Percentiles rank a stretch among this genome's conserved stretches.
These are phyloP conservation scores for Scaptomyza polygonia DNA, from an alignment of 2,888 invertebrate species.

Conservation along the genomic window DNA sequence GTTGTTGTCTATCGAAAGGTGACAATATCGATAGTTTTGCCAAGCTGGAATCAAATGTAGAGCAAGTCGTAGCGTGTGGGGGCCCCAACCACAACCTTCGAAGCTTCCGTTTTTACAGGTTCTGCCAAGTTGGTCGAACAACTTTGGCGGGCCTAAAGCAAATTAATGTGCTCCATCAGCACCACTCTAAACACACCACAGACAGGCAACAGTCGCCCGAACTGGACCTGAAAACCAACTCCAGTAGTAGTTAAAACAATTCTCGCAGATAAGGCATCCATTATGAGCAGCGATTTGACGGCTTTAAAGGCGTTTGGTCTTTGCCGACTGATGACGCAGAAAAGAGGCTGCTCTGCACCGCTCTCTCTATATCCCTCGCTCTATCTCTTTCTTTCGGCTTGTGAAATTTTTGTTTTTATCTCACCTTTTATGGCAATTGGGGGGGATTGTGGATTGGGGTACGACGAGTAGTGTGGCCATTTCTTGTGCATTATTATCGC, in stretches of 20 bases:
- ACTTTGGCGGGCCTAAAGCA: slow-evolving; percentile 64
- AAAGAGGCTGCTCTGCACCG: slow-evolving; percentile 41
- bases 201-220: slow-evolving; percentile 17
- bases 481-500: slow-evolving; percentile 72
- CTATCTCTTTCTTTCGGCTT: slow-evolving; percentile 32
- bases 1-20: slow-evolving; percentile 12
- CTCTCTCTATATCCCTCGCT: neutral
- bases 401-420: slow-evolving; percentile 79
- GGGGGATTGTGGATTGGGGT: slow-evolving; percentile 8
- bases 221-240: slow-evolving; percentile 70
- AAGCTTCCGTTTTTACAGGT: slow-evolving; percentile 75
- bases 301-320: slow-evolving; percentile 80
- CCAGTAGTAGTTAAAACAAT: slow-evolving; percentile 83
- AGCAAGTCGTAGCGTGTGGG: neutral
- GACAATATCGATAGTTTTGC: slow-evolving; percentile 23
- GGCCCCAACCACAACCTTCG: slow-evolving; percentile 46
- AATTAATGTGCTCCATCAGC: slow-evolving; percentile 78
- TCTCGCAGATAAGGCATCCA: slow-evolving; percentile 81
- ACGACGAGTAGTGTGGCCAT: slow-evolving; percentile 55
- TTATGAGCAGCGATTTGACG: slow-evolving; percentile 83
- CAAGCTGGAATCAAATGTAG: neutral
- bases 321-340: slow-evolving; percentile 74
- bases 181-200: slow-evolving; percentile 27
- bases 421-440: slow-evolving; percentile 73
- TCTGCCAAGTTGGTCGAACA: slow-evolving; percentile 51